Percentiles rank a stretch among this genome's conserved stretches.
Conservation (phyloP, 2,113 vertebrate genomes). For the Phyllostomus discolor region DNA sequence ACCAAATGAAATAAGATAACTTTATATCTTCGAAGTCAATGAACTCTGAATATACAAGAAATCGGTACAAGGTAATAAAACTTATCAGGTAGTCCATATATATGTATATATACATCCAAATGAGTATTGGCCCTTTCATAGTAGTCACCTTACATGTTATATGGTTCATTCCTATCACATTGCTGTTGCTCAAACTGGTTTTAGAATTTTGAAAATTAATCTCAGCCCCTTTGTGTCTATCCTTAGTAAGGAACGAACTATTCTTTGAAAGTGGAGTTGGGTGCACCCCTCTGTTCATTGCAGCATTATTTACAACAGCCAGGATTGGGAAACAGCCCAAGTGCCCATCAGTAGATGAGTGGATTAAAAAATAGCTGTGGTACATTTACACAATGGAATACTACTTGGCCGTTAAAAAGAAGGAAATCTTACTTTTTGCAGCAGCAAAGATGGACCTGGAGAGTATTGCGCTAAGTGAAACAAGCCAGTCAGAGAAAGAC, state of each 20-base stretch:
- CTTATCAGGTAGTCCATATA: neutral
- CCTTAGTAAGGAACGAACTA: neutral
- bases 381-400: neutral
- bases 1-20: neutral
- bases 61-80: neutral
- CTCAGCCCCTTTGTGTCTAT: neutral
- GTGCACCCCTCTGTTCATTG: neutral
- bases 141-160: neutral
- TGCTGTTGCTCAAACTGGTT: neutral
- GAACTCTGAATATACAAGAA: neutral
- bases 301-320: neutral
- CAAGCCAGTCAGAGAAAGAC: neutral
- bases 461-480: neutral
- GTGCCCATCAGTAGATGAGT: neutral
- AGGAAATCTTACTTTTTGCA: neutral
- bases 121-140: neutral
- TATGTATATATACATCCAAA: neutral
- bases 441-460: neutral
- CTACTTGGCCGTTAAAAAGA: neutral
- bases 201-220: conserved; percentile 28
- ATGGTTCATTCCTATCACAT: neutral
- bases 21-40: neutral
- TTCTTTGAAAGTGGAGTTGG: neutral
- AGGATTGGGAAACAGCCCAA: neutral
- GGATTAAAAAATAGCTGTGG: neutral